phyloP scores from a whole-genome alignment of 2,113 vertebrate genomes.

The Bagarius yarrelli region DNA sequence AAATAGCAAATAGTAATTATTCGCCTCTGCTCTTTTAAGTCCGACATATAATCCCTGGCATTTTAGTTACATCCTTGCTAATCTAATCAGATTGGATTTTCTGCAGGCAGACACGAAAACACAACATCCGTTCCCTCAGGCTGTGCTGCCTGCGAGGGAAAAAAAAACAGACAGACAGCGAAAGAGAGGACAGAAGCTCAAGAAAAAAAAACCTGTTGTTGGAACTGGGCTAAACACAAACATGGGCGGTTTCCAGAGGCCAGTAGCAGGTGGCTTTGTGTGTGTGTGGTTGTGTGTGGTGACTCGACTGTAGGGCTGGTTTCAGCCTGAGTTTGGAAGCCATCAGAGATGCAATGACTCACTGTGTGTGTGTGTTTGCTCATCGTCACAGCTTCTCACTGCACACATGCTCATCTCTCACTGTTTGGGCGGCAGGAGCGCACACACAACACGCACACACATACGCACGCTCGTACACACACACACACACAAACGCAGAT shows the following conservation, averaged over 20 bases:
- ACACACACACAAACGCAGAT: background rate
- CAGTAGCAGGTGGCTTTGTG: constrained; percentile 35
- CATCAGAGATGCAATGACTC: constrained; percentile 50
- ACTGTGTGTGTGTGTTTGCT: constrained; percentile 48
- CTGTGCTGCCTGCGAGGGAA: constrained; percentile 25
- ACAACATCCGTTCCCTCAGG: constrained; percentile 24
- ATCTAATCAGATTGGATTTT: constrained; percentile 56
- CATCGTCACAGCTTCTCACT: constrained; percentile 52
- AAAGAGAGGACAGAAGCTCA: constrained; percentile 10
- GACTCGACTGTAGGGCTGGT: constrained; percentile 39
- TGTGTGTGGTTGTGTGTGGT: background rate
- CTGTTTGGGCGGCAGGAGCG: constrained; percentile 28
- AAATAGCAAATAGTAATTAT: constrained; percentile 37
- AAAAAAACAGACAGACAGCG: background rate
- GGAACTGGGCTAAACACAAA: constrained; percentile 38
- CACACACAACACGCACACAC: constrained; percentile 20
- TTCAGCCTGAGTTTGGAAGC: constrained; percentile 48
- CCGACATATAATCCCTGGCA: constrained; percentile 44
- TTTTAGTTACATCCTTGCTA: constrained; percentile 49
- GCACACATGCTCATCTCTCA: constrained; percentile 42
- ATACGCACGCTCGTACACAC: constrained; percentile 13
- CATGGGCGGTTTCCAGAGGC: constrained; percentile 35
- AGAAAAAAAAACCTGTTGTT: constrained; percentile 24
- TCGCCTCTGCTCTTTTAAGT: constrained; percentile 6
- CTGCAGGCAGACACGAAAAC: constrained; percentile 42